Conservation (phyloP, 2,113 vertebrate genomes). For the Danionella cerebrum region DNA sequence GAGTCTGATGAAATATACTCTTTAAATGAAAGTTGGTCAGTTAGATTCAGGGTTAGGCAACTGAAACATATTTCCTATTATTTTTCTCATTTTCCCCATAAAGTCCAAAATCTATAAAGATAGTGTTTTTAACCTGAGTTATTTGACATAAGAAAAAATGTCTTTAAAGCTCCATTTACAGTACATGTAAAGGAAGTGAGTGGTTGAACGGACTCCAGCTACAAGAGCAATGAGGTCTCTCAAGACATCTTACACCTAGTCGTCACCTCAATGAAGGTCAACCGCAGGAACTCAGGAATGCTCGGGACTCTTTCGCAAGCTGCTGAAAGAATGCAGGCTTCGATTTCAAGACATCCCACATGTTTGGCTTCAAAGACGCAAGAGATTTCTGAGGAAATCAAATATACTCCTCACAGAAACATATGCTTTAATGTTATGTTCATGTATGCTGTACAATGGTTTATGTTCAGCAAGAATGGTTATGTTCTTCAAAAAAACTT, state of each 20-base stretch:
- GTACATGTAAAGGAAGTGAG: neutral
- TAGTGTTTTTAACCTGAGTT: too few relatives aligned
- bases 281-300: slow-evolving; percentile 18
- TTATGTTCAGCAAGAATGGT: too few relatives aligned
- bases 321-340: slow-evolving; percentile 43
- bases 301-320: slow-evolving; percentile 43
- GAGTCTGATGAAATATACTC: too few relatives aligned
- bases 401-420: too few relatives aligned
- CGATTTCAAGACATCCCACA: slow-evolving; percentile 24
- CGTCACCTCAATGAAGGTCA: slow-evolving; percentile 21
- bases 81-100: too few relatives aligned
- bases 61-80: too few relatives aligned
- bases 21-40: too few relatives aligned
- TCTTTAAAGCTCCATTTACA: neutral
- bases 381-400: neutral
- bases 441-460: too few relatives aligned
- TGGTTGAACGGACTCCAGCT: neutral
- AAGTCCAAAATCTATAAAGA: too few relatives aligned
- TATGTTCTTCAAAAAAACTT: too few relatives aligned
- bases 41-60: too few relatives aligned
- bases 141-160: neutral
- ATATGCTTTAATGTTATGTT: too few relatives aligned
- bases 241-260: neutral
- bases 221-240: slow-evolving; percentile 8
- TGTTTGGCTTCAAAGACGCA: slow-evolving; percentile 2